Evolutionary conservation across 23 tunicate genomes (phyloP).

Genomic region (Corella eumyota): DNA sequence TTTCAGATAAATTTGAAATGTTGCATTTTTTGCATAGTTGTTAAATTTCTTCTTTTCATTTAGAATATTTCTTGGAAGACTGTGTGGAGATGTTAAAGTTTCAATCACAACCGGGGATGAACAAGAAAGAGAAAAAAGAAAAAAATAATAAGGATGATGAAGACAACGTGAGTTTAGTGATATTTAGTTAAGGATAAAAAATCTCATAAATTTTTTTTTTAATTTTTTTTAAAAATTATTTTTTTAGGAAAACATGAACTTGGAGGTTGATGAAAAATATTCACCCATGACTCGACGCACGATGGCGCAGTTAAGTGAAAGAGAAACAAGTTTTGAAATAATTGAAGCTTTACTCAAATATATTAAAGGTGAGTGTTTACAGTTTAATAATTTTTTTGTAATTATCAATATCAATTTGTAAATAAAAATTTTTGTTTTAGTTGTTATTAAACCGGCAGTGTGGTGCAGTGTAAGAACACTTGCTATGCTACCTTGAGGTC

Average conservation of each 20-base stretch:
- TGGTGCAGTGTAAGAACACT: too few relatives aligned
- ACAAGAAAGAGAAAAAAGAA: constrained; percentile 25
- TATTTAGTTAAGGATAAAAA: not conserved
- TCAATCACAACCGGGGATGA: constrained; percentile 42
- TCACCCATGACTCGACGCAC: constrained; percentile 61
- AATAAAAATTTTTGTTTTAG: too few relatives aligned
- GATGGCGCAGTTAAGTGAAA: constrained; percentile 65
- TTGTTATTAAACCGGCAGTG: too few relatives aligned
- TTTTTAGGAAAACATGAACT: constrained; percentile 61
- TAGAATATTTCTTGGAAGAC: constrained; percentile 93
- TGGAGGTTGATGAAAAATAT: constrained; percentile 37
- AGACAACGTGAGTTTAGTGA: constrained; percentile 26
- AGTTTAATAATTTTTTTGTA: not conserved
- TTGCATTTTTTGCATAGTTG: too few relatives aligned
- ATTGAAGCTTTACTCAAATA: constrained; percentile 69
- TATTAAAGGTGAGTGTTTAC: constrained; percentile 39
- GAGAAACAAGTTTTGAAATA: constrained; percentile 67
- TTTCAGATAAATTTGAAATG: too few relatives aligned
- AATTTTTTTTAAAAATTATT: not conserved
- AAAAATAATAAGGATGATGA: constrained; percentile 71
- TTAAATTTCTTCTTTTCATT: not conserved
- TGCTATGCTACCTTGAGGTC: too few relatives aligned
- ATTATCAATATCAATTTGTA: not conserved
- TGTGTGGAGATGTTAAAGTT: constrained; percentile 88
- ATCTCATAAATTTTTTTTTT: not conserved